Evolutionary conservation across 1,140 invertebrate species (phyloP).

Genomic region (Orchestia grillus): DNA sequence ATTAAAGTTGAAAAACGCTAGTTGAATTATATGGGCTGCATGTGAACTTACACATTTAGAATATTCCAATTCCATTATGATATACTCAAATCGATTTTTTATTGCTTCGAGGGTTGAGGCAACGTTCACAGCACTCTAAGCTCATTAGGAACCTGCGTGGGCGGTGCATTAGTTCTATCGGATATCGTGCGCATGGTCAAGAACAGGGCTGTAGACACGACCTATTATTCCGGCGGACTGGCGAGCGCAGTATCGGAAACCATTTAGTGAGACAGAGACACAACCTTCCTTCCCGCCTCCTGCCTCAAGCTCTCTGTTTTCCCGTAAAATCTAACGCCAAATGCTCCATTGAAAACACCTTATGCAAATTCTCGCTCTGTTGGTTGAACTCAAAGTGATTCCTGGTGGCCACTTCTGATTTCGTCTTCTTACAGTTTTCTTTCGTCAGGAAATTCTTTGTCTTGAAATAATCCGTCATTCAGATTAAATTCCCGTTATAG

Average conservation of each 20-base stretch:
- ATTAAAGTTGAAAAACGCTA: no score
- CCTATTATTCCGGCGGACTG: background rate
- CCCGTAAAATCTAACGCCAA: constrained; percentile 18
- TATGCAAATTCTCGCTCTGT: constrained; percentile 25
- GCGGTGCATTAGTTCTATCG: background rate
- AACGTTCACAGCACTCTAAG: background rate
- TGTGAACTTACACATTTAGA: no score
- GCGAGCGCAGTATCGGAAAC: constrained; percentile 2
- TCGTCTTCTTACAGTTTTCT: background rate
- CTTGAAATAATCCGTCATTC: background rate
- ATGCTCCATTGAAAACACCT: constrained; percentile 29
- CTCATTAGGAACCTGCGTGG: background rate
- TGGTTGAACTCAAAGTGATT: background rate
- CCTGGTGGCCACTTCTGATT: background rate
- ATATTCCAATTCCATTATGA: background rate
- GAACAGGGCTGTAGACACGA: background rate
- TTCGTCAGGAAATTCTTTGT: background rate
- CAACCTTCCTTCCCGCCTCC: background rate
- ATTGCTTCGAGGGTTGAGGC: background rate
- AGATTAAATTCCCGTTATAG: background rate
- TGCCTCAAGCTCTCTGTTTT: background rate
- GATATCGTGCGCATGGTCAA: background rate
- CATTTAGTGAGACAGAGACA: constrained; percentile 26
- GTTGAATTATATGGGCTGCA: no score
- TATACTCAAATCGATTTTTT: background rate